phyloP scores from a whole-genome alignment of 2,888 invertebrate genomes.

The Phortica okadai region DNA sequence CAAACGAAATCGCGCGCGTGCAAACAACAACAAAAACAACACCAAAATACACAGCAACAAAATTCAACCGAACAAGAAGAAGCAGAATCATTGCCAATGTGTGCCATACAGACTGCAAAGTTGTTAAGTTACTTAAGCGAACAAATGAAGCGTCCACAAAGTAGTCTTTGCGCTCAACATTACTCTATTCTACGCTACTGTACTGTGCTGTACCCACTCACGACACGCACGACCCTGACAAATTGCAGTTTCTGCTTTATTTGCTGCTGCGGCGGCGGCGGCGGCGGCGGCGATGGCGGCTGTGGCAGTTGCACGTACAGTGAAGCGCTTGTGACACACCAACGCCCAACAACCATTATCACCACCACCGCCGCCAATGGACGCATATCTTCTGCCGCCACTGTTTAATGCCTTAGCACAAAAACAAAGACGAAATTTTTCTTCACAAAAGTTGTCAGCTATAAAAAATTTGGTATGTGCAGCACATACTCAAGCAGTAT shows the following conservation, averaged over 20 bases:
- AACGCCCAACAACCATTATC: not conserved
- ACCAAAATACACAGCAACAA: too few species aligned
- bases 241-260: slow-evolving; percentile 56
- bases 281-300: slow-evolving; percentile 26
- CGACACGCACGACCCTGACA: slow-evolving; percentile 72
- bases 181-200: not conserved
- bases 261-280: slow-evolving; percentile 18
- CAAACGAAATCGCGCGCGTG: slow-evolving; percentile 46
- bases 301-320: not conserved
- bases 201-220: not conserved
- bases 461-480: slow-evolving; percentile 30
- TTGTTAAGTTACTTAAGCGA: slow-evolving; percentile 74
- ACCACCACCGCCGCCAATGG: slow-evolving; percentile 23
- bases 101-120: slow-evolving; percentile 71
- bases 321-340: not conserved
- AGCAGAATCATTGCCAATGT: slow-evolving; percentile 26
- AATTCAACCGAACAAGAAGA: too few species aligned
- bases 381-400: slow-evolving; percentile 31
- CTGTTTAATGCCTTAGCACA: slow-evolving; percentile 30
- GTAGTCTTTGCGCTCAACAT: slow-evolving; percentile 3
- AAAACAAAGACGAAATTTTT: slow-evolving; percentile 32
- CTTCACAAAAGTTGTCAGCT: slow-evolving; percentile 27
- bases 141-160: slow-evolving; percentile 65
- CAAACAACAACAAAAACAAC: not conserved
- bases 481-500: slow-evolving; percentile 13